phyloP scores from a whole-genome alignment of 1,140 invertebrate species.

The Hypsibius dujardini region DNA sequence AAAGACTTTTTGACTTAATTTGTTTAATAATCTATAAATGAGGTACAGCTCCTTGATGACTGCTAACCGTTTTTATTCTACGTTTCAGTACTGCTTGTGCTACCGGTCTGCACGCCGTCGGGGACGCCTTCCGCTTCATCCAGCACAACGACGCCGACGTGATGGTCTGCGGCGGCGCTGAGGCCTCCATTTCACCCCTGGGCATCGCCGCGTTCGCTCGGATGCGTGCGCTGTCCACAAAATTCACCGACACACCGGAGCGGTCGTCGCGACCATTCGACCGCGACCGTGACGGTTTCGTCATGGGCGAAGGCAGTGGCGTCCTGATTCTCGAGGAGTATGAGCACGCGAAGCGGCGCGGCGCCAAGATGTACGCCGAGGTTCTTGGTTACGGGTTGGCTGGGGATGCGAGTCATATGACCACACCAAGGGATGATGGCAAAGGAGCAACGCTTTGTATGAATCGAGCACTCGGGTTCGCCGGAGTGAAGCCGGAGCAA shows the following conservation, averaged over 20 bases:
- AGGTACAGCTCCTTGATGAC: background rate
- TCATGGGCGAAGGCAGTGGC: constrained; percentile 88
- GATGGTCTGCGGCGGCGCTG: constrained; percentile 88
- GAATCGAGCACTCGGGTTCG: constrained; percentile 59
- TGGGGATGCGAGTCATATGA: constrained; percentile 83
- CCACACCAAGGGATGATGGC: constrained; percentile 71
- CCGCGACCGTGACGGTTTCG: constrained; percentile 77
- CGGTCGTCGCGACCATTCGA: constrained; percentile 84
- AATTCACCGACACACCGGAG: constrained; percentile 56
- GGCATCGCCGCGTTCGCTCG: constrained; percentile 68
- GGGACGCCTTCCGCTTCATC: constrained; percentile 75
- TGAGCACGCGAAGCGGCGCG: constrained; percentile 56
- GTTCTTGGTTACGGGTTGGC: constrained; percentile 86
- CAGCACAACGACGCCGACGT: constrained; percentile 60
- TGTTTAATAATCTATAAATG: too few relatives aligned
- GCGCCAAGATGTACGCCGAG: constrained; percentile 74
- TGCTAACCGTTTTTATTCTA: background rate
- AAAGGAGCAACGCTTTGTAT: constrained; percentile 75
- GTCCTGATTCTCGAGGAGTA: constrained; percentile 76
- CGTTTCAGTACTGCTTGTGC: constrained; percentile 78
- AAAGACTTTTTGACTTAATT: too few relatives aligned
- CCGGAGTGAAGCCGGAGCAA: constrained; percentile 41
- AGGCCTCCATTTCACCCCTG: constrained; percentile 70
- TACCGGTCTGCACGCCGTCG: constrained; percentile 67
- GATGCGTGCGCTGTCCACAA: constrained; percentile 51